These are phyloP conservation scores for Enteromius thamalakanensis DNA, from an alignment of 2,797 vertebrate species.

Conservation along the genomic window DNA sequence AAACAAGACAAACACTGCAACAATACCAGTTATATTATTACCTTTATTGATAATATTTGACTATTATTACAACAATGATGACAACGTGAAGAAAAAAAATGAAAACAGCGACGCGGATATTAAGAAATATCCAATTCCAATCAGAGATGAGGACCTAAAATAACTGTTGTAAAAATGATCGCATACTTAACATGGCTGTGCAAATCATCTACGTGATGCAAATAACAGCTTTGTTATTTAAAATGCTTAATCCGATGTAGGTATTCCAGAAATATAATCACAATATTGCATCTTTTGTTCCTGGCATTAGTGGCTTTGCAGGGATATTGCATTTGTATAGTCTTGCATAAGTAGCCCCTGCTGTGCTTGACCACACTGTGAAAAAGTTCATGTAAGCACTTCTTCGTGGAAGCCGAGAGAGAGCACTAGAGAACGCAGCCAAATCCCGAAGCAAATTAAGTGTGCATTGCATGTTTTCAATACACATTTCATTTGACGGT, in stretches of 20 bases:
- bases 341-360: slow-evolving; percentile 29
- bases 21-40: background rate
- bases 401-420: slow-evolving; percentile 1
- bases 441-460: slow-evolving; percentile 20
- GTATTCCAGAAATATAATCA: slow-evolving; percentile 5
- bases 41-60: background rate
- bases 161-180: background rate
- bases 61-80: background rate
- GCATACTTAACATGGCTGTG: background rate
- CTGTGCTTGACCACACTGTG: slow-evolving; percentile 5
- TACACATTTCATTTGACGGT: background rate
- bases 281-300: slow-evolving; percentile 31
- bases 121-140: background rate
- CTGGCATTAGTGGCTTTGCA: slow-evolving; percentile 10
- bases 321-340: slow-evolving; percentile 15
- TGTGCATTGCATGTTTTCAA: background rate
- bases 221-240: background rate
- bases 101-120: background rate
- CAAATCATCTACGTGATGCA: background rate
- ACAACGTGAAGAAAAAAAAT: background rate
- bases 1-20: background rate
- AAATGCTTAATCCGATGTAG: background rate
- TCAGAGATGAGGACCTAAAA: background rate
- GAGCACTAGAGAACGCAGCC: slow-evolving; percentile 8
- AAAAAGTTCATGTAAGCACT: slow-evolving; percentile 1